A percentile compares a stretch with the other conserved stretches of the same genome.
These are phyloP conservation scores for Zygothrica quintamaculata DNA, from an alignment of 2,888 invertebrate species.

Conservation along the genomic window DNA sequence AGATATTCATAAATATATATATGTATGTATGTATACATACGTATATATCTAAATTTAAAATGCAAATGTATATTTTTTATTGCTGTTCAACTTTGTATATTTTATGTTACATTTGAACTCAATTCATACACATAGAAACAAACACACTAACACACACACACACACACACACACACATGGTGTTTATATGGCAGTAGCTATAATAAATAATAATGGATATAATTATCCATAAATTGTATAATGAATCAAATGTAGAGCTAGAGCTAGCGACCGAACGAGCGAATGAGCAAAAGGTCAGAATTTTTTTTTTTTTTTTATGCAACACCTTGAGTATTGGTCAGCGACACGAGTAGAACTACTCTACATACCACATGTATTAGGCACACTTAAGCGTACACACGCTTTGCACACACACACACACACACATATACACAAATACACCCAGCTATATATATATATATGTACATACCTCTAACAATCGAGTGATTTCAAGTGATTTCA, in stretches of 20 bases:
- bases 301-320: conserved; percentile 72
- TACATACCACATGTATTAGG: not conserved
- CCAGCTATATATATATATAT: conserved; percentile 17
- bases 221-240: conserved; percentile 55
- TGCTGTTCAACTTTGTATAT: conserved; percentile 15
- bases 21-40: too few relatives aligned
- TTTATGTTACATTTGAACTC: conserved; percentile 21
- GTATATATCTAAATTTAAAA: too few relatives aligned
- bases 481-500: conserved; percentile 35
- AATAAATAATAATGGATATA: conserved; percentile 57
- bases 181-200: too few relatives aligned
- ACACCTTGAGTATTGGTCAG: conserved; percentile 65
- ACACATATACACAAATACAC: conserved; percentile 8
- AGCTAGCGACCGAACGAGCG: too few relatives aligned
- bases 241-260: conserved; percentile 30
- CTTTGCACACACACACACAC: conserved; percentile 1
- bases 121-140: too few relatives aligned
- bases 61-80: conserved; percentile 1
- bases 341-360: conserved; percentile 5
- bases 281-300: conserved; percentile 70
- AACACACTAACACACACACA: conserved; percentile 11
- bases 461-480: conserved; percentile 12
- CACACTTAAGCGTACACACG: conserved; percentile 6
- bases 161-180: conserved; percentile 5
- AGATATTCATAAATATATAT: too few relatives aligned